Conservation (phyloP, 2,113 vertebrate species). For the Elephas maximus region DNA sequence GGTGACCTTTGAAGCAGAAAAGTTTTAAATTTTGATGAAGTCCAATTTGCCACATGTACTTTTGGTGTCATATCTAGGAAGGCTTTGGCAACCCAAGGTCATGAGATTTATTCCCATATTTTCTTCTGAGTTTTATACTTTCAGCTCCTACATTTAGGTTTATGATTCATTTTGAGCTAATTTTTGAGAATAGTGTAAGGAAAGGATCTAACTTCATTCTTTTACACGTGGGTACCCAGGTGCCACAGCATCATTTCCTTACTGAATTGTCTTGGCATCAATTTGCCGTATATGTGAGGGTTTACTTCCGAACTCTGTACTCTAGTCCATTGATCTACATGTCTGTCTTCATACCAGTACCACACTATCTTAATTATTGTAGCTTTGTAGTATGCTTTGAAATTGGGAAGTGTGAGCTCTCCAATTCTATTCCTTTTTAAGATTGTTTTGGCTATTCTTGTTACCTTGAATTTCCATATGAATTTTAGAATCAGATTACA, state of each 20-base stretch:
- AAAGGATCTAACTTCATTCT: neutral
- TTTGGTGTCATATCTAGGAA: neutral
- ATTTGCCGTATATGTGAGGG: neutral
- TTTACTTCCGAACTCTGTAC: neutral
- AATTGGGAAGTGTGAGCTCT: neutral
- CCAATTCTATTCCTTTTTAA: constrained; percentile 32
- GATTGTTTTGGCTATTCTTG: neutral
- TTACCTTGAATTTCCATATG: neutral
- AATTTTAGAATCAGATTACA: constrained; percentile 26
- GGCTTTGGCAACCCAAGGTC: too few species aligned
- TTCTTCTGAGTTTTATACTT: neutral
- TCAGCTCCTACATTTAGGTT: neutral
- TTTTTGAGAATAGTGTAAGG: neutral
- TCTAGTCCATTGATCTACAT: neutral
- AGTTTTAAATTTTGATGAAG: too few species aligned
- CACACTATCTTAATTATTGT: neutral
- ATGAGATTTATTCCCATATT: neutral
- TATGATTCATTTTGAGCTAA: neutral
- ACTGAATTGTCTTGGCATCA: neutral
- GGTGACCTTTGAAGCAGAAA: too few species aligned
- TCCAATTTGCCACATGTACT: neutral
- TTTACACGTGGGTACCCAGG: neutral
- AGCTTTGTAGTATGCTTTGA: neutral
- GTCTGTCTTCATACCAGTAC: neutral
- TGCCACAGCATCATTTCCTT: neutral